Evolutionary conservation across 2,797 vertebrate genomes (phyloP).

Genomic region (Phrynocephalus guinanensis): DNA sequence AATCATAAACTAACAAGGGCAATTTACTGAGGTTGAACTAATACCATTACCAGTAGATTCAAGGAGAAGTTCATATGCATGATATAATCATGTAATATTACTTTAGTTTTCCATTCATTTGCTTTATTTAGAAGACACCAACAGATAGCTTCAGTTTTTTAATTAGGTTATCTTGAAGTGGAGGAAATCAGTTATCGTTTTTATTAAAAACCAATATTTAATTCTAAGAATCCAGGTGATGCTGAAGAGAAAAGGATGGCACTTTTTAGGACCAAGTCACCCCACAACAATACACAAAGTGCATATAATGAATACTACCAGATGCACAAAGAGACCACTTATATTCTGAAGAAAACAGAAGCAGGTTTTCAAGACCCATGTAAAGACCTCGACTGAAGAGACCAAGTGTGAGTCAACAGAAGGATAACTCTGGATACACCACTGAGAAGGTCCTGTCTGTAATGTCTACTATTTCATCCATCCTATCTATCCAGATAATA

Average conservation of each 20-base stretch:
- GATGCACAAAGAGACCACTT: neutral
- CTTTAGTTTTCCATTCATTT: slow-evolving; percentile 21
- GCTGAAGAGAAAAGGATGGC: too few species aligned
- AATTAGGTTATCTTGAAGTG: too few species aligned
- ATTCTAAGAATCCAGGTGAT: too few species aligned
- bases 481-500: neutral
- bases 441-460: neutral
- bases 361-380: neutral
- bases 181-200: too few species aligned
- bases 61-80: neutral
- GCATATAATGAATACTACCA: too few species aligned
- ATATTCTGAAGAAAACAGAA: neutral
- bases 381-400: neutral
- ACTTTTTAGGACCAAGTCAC: too few species aligned
- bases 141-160: neutral
- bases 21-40: neutral
- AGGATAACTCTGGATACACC: neutral
- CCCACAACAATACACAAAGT: too few species aligned
- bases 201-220: too few species aligned
- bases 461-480: neutral
- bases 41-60: slow-evolving; percentile 1
- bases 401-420: neutral
- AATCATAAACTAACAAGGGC: neutral
- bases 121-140: neutral
- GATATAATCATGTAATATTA: neutral